phyloP scores from a whole-genome alignment of 2,797 vertebrate genomes.

The Mus spretus region DNA sequence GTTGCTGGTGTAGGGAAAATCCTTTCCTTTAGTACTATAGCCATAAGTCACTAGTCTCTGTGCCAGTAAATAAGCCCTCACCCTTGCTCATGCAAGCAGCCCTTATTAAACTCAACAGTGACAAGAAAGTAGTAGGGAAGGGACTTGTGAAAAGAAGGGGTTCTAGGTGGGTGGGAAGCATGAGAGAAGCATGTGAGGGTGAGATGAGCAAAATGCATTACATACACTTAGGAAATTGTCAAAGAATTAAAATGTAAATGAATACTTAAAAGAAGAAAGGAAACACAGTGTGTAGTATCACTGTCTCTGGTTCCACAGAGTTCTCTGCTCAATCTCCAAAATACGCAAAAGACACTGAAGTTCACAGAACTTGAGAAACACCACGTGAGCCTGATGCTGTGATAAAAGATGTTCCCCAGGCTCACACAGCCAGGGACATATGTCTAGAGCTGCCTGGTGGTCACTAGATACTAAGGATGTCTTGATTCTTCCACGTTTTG shows the following conservation, averaged over 20 bases:
- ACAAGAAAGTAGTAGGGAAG: too few relatives aligned
- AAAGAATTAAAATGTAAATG: not conserved
- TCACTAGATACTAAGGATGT: conserved; percentile 26
- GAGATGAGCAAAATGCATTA: too few relatives aligned
- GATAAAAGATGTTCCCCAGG: not conserved
- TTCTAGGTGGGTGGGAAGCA: fast-evolving
- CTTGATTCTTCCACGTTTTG: conserved; percentile 57
- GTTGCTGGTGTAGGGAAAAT: not conserved
- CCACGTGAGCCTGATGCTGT: not conserved
- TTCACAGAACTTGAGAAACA: not conserved
- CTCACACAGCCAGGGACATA: not conserved
- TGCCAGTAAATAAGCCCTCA: not conserved
- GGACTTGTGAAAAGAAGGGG: not conserved
- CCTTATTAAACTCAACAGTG: not conserved
- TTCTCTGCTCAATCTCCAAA: not conserved
- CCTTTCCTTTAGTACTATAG: not conserved
- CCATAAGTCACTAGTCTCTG: not conserved
- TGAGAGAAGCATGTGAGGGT: not conserved
- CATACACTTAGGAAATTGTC: not conserved
- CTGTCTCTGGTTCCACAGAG: not conserved
- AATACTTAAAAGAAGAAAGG: not conserved
- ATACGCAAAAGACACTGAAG: not conserved
- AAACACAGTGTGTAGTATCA: not conserved
- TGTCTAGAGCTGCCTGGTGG: not conserved
- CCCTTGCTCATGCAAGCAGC: not conserved